Conservation (phyloP, 2,888 invertebrate genomes). For the Athalia rosae region DNA sequence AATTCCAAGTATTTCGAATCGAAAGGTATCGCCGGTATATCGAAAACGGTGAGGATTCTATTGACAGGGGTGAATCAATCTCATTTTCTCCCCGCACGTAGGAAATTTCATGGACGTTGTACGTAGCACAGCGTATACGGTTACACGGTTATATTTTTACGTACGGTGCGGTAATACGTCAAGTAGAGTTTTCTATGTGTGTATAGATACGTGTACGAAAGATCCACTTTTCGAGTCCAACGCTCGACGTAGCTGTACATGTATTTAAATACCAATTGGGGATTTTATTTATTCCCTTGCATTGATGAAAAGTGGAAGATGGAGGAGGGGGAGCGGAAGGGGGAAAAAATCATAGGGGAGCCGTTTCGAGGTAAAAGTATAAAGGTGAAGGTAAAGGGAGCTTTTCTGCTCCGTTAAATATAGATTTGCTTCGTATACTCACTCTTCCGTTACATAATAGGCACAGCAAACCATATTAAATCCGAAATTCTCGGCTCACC, state of each 20-base stretch:
- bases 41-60: slow-evolving; percentile 30
- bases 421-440: slow-evolving; percentile 43
- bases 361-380: slow-evolving; percentile 44
- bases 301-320: neutral
- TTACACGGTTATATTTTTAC: neutral
- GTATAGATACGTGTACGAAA: neutral
- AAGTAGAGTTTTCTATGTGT: too few relatives aligned
- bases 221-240: slow-evolving; percentile 6
- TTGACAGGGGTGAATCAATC: slow-evolving; percentile 41
- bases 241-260: slow-evolving; percentile 31
- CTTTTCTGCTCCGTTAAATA: slow-evolving; percentile 57
- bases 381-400: slow-evolving; percentile 55
- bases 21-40: neutral
- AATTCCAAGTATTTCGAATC: slow-evolving; percentile 3
- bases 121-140: too few relatives aligned
- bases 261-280: slow-evolving; percentile 35
- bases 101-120: neutral
- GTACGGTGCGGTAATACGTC: neutral
- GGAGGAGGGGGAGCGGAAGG: neutral
- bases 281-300: slow-evolving; percentile 49
- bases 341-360: neutral
- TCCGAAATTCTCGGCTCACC: neutral
- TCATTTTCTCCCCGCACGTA: slow-evolving; percentile 34
- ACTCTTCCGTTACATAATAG: slow-evolving; percentile 4
- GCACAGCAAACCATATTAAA: slow-evolving; percentile 14